phyloP scores from a whole-genome alignment of 2,797 vertebrate species.

The Galagoides demidoff region DNA sequence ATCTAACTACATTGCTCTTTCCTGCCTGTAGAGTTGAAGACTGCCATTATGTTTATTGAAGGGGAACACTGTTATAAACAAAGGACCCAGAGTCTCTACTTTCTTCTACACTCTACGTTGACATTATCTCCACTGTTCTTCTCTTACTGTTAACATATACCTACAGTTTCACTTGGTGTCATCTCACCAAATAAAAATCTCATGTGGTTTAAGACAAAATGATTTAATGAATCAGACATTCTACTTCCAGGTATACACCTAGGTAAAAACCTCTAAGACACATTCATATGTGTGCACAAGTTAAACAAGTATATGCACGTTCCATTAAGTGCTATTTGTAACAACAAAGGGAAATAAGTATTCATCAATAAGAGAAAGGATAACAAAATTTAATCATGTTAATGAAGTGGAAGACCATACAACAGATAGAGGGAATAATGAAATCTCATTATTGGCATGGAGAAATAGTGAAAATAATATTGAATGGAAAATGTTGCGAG shows the following conservation, averaged over 20 bases:
- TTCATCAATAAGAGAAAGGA: conserved; percentile 14
- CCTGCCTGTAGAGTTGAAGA: background rate
- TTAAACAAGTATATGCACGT: background rate
- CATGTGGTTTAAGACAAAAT: conserved; percentile 3
- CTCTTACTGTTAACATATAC: background rate
- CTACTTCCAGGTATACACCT: background rate
- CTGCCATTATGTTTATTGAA: background rate
- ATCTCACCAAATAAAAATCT: conserved; percentile 39
- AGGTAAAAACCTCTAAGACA: conserved; percentile 29
- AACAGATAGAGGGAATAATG: background rate
- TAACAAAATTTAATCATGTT: background rate
- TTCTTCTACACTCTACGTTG: background rate
- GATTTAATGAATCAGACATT: background rate
- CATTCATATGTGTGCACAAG: background rate
- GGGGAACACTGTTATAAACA: background rate
- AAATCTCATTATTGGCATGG: background rate
- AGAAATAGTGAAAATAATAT: conserved; percentile 39
- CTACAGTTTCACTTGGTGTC: background rate
- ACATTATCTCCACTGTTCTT: background rate
- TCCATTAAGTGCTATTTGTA: conserved; percentile 8
- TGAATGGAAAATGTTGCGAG: background rate
- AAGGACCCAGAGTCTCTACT: background rate
- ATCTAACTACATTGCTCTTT: background rate
- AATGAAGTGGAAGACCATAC: background rate
- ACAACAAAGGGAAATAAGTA: background rate